Conservation (phyloP, 2,888 invertebrate genomes). For the Amorpha juglandis region DNA sequence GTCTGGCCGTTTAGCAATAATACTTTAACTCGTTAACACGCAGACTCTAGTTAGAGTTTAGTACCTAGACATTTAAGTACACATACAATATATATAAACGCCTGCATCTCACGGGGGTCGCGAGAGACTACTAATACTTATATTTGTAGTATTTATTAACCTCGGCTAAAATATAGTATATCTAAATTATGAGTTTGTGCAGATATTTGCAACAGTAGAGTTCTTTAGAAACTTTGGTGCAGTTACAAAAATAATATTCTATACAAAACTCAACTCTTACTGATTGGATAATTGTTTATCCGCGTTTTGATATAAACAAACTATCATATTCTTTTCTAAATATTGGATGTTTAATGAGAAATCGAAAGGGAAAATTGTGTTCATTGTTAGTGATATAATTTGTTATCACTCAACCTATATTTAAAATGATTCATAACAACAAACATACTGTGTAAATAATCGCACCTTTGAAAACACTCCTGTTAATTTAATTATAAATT, state of each 20-base stretch:
- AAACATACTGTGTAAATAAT: slow-evolving; percentile 17
- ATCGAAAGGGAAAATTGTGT: not conserved
- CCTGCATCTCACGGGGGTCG: too few relatives aligned
- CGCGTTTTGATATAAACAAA: too few relatives aligned
- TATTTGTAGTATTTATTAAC: not conserved
- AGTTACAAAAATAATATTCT: not conserved
- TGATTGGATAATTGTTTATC: not conserved
- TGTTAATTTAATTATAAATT: not conserved
- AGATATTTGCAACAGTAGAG: not conserved
- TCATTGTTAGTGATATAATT: slow-evolving; percentile 2
- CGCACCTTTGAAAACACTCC: not conserved
- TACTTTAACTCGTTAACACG: slow-evolving; percentile 22
- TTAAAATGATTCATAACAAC: slow-evolving; percentile 11
- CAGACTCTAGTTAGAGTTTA: not conserved
- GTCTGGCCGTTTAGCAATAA: slow-evolving; percentile 43
- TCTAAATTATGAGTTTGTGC: not conserved
- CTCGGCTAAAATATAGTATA: not conserved
- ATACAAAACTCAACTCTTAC: not conserved
- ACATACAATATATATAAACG: not conserved
- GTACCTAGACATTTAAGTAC: not conserved
- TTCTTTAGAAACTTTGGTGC: not conserved
- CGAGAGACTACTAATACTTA: too few relatives aligned
- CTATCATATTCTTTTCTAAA: not conserved
- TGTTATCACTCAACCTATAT: slow-evolving; percentile 15
- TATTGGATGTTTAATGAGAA: not conserved